These are phyloP conservation scores for Xanthostigma xanthostigma DNA, from an alignment of 2,888 invertebrate genomes.

Conservation along the genomic window DNA sequence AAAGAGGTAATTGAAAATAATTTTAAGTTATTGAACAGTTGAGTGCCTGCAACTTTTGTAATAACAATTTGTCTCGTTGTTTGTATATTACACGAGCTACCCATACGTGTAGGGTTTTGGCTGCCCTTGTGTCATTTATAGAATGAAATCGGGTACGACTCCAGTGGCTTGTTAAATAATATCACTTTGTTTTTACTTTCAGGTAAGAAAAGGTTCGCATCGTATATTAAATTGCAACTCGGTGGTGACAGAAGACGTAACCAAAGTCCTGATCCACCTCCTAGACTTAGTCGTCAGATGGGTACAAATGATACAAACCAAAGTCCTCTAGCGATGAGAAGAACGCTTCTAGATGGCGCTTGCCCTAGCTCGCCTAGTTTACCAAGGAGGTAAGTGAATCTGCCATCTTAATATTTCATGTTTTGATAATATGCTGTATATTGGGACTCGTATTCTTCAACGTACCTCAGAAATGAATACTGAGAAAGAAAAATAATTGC, in stretches of 20 bases:
- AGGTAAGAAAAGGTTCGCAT: conserved; percentile 63
- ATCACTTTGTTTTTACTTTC: conserved; percentile 9
- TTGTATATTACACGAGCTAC: too few relatives aligned
- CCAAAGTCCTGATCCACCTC: conserved; percentile 45
- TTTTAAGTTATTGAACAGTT: too few relatives aligned
- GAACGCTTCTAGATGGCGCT: conserved; percentile 38
- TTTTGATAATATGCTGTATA: not conserved
- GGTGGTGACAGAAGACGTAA: conserved; percentile 32
- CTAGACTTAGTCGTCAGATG: conserved; percentile 26
- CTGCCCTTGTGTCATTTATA: too few relatives aligned
- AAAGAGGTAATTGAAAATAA: too few relatives aligned
- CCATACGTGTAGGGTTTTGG: too few relatives aligned
- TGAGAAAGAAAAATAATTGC: not conserved
- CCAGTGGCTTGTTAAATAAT: too few relatives aligned
- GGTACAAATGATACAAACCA: conserved; percentile 19
- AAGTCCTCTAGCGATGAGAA: conserved; percentile 39
- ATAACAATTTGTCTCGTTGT: too few relatives aligned
- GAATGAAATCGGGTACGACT: too few relatives aligned
- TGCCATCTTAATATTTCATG: too few relatives aligned
- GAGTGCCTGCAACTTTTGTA: too few relatives aligned
- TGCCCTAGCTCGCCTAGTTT: conserved; percentile 35
- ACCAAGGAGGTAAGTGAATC: conserved; percentile 32
- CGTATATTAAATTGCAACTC: conserved; percentile 68
- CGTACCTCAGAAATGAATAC: not conserved
- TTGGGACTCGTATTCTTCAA: not conserved